A percentile compares a stretch with the other conserved stretches of the same genome.
phyloP scores from a whole-genome alignment of 2,797 vertebrate genomes.

The Myripristis jacobus region DNA sequence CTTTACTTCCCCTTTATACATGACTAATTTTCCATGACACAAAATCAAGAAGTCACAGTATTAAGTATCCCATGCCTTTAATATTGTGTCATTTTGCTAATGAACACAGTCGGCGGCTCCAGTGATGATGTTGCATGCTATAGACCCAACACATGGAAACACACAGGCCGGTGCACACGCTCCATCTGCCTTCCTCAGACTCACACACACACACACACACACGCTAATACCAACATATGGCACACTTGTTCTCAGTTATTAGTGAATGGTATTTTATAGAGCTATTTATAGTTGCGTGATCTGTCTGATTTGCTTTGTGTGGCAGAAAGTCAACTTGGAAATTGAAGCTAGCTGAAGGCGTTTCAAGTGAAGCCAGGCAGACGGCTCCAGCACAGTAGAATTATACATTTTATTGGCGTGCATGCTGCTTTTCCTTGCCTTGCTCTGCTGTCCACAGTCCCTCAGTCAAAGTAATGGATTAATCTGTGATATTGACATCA shows the following conservation, averaged over 20 bases:
- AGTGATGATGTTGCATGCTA: slow-evolving; percentile 21
- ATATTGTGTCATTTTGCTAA: slow-evolving; percentile 8
- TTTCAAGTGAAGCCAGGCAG: slow-evolving; percentile 59
- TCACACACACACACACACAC: slow-evolving; percentile 46
- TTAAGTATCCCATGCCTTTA: not conserved
- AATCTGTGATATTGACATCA: slow-evolving; percentile 15
- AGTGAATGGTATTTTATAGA: slow-evolving; percentile 54
- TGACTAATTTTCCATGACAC: not conserved
- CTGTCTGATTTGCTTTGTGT: slow-evolving; percentile 73
- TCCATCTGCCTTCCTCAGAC: not conserved
- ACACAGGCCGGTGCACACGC: slow-evolving; percentile 12
- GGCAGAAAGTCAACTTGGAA: slow-evolving; percentile 72
- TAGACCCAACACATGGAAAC: slow-evolving; percentile 37
- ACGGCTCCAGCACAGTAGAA: slow-evolving; percentile 54
- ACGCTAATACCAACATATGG: slow-evolving; percentile 61
- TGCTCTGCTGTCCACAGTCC: slow-evolving; percentile 12
- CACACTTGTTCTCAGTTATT: slow-evolving; percentile 59
- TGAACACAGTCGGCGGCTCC: slow-evolving; percentile 16
- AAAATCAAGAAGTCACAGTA: not conserved
- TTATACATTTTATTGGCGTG: slow-evolving; percentile 49
- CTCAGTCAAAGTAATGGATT: slow-evolving; percentile 17
- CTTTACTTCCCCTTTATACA: no score
- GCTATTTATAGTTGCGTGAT: slow-evolving; percentile 69
- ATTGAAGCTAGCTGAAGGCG: slow-evolving; percentile 62
- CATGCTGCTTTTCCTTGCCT: slow-evolving; percentile 58